Conservation (phyloP, 2,797 vertebrate species). For the Enteromius trimaculatus region DNA sequence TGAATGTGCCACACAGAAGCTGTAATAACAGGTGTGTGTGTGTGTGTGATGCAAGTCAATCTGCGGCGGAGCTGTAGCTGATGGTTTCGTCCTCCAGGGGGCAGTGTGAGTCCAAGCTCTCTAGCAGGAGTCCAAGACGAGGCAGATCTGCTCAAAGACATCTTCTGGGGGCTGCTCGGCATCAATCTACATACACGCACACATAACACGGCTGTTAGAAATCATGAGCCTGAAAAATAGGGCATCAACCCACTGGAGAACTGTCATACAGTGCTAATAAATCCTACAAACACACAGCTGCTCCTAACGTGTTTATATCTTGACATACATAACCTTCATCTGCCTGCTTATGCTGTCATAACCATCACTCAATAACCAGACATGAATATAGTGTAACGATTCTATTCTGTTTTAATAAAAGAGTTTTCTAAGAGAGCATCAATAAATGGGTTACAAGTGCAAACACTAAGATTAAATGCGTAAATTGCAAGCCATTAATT, state of each 20-base stretch:
- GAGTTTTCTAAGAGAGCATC: background rate
- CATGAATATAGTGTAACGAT: background rate
- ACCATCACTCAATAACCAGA: background rate
- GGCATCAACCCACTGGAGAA: slow-evolving; percentile 37
- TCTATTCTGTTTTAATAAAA: background rate
- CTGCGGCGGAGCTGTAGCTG: slow-evolving; percentile 28
- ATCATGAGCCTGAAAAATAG: slow-evolving; percentile 41
- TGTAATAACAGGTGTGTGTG: slow-evolving; percentile 7
- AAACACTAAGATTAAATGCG: background rate
- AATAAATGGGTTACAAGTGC: background rate
- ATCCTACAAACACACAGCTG: background rate
- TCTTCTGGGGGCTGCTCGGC: slow-evolving; percentile 86
- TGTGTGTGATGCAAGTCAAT: slow-evolving; percentile 20
- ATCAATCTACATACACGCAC: slow-evolving; percentile 79
- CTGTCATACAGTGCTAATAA: background rate
- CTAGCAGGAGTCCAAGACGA: slow-evolving; percentile 79
- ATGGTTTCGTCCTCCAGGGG: slow-evolving; percentile 32
- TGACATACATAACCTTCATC: no score
- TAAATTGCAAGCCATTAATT: background rate
- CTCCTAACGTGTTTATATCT: background rate
- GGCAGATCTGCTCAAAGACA: slow-evolving; percentile 87
- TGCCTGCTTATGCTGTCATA: background rate
- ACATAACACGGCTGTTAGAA: slow-evolving; percentile 27
- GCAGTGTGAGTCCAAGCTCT: slow-evolving; percentile 58
- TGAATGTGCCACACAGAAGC: slow-evolving; percentile 20